Evolutionary conservation across 2,888 invertebrate species (phyloP).

Genomic region (Agrypnus murinus): DNA sequence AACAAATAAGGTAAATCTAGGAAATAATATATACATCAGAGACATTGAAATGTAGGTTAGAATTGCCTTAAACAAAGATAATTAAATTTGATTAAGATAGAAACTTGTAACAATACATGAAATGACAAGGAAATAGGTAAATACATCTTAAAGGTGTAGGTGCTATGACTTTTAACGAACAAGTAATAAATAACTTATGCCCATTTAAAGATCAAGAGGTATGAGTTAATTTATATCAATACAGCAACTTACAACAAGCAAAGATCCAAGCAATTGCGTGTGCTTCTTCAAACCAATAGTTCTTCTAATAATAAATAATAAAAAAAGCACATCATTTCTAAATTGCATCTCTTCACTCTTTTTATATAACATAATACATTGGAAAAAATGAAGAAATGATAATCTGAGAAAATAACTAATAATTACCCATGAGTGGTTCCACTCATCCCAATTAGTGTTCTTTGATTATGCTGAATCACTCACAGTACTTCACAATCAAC

Average conservation of each 20-base stretch:
- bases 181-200: slow-evolving; percentile 2
- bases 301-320: not conserved
- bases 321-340: slow-evolving; percentile 28
- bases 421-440: slow-evolving; percentile 63
- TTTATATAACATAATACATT: slow-evolving; percentile 25
- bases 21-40: too few species aligned
- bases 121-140: slow-evolving; percentile 2
- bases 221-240: not conserved
- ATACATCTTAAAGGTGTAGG: not conserved
- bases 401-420: slow-evolving; percentile 64
- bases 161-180: slow-evolving; percentile 18
- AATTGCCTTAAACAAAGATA: not conserved
- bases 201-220: slow-evolving; percentile 5
- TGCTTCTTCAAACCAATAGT: not conserved
- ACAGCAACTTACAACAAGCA: too few species aligned
- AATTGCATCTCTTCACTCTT: slow-evolving; percentile 35
- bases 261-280: too few species aligned
- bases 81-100: not conserved
- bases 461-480: slow-evolving; percentile 64
- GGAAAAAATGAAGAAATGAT: slow-evolving; percentile 60
- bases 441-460: slow-evolving; percentile 64
- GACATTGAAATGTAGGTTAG: too few species aligned
- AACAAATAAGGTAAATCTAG: too few species aligned
- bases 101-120: not conserved
- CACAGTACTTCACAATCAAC: slow-evolving; percentile 53